Conservation (phyloP, 1,140 invertebrate genomes). For the Lutraria rhynchaena region DNA sequence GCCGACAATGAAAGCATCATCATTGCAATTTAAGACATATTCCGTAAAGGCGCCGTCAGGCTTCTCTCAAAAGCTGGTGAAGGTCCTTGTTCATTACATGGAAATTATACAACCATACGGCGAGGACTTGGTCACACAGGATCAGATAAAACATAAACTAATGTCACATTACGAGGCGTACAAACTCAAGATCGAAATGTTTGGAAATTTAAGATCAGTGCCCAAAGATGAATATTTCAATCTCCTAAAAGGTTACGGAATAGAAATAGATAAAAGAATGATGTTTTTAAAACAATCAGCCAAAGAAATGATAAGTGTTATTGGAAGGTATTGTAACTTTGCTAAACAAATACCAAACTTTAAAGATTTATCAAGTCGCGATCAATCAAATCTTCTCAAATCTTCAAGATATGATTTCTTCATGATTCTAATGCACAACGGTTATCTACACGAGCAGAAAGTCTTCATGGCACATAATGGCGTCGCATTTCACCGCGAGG, state of each 20-base stretch:
- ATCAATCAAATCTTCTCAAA: conserved; percentile 38
- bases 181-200: conserved; percentile 31
- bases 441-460: conserved; percentile 38
- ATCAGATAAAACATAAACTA: conserved; percentile 21
- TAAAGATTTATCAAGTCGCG: conserved; percentile 17
- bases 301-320: conserved; percentile 35
- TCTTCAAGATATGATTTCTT: conserved; percentile 42
- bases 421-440: conserved; percentile 47
- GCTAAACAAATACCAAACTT: conserved; percentile 47
- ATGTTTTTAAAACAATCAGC: conserved; percentile 37
- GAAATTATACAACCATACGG: conserved; percentile 45
- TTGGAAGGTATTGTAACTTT: conserved; percentile 37
- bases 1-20: too few relatives aligned
- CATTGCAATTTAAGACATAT: background rate
- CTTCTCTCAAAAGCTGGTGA: conserved; percentile 37
- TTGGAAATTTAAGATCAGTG: conserved; percentile 35
- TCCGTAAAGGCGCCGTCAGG: conserved; percentile 18
- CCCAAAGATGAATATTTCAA: conserved; percentile 45
- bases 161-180: conserved; percentile 34
- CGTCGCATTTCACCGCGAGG: conserved; percentile 36
- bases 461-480: conserved; percentile 47
- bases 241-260: conserved; percentile 29
- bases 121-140: conserved; percentile 6
- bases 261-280: conserved; percentile 42
- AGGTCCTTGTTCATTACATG: conserved; percentile 28